phyloP scores from a whole-genome alignment of 2,888 invertebrate genomes.

The Polylopha cassiicola region DNA sequence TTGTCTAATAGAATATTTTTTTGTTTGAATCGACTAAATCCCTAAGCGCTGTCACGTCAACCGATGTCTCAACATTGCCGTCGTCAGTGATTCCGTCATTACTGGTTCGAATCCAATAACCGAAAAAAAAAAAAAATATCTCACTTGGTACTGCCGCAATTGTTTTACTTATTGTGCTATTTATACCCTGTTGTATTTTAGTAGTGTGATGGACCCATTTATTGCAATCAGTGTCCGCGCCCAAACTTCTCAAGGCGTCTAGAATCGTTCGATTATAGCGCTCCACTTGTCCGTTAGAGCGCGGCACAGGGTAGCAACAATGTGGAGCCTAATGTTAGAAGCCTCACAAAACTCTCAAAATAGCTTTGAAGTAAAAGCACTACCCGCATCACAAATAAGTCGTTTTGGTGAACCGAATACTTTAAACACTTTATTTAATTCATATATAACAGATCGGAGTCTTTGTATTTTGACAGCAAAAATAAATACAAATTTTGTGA shows the following conservation, averaged over 20 bases:
- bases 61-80: too few relatives aligned
- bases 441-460: constrained; percentile 23
- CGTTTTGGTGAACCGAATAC: constrained; percentile 29
- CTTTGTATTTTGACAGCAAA: constrained; percentile 27
- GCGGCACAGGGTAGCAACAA: constrained; percentile 24
- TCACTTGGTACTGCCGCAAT: too few relatives aligned
- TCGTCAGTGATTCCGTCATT: too few relatives aligned
- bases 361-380: constrained; percentile 28
- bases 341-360: constrained; percentile 25
- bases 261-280: constrained; percentile 28
- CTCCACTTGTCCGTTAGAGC: constrained; percentile 29
- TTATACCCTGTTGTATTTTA: constrained; percentile 28
- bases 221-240: constrained; percentile 26
- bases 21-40: too few relatives aligned
- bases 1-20: too few relatives aligned
- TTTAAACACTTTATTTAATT: constrained; percentile 28
- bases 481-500: constrained; percentile 37
- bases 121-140: too few relatives aligned
- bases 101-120: too few relatives aligned
- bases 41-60: too few relatives aligned
- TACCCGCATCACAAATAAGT: constrained; percentile 29
- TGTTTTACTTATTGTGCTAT: too few relatives aligned
- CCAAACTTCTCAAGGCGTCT: constrained; percentile 25
- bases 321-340: constrained; percentile 21
- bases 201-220: constrained; percentile 26